A percentile compares a stretch with the other conserved stretches of the same genome.
Evolutionary conservation across 2,797 vertebrate species (phyloP).

Genomic region (Peromyscus melanophrys): DNA sequence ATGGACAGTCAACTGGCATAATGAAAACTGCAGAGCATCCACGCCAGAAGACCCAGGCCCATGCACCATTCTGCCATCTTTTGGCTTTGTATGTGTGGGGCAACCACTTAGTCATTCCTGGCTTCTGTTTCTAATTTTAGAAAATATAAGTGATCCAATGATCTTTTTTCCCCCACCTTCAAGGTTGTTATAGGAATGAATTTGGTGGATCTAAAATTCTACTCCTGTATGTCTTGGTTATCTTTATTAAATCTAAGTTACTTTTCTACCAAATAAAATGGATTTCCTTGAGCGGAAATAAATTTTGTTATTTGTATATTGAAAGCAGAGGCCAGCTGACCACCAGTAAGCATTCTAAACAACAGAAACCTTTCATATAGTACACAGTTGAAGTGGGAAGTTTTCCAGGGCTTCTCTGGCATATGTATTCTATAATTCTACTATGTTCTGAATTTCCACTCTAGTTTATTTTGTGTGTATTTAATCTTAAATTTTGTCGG

Average conservation of each 20-base stretch:
- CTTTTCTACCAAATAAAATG: not conserved
- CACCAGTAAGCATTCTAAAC: not conserved
- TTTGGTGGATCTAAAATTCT: not conserved
- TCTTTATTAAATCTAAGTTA: slow-evolving; percentile 19
- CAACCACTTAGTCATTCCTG: not conserved
- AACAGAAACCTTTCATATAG: not conserved
- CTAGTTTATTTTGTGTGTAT: not conserved
- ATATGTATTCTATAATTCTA: not conserved
- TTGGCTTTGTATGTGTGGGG: not conserved
- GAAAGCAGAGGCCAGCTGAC: slow-evolving; percentile 13
- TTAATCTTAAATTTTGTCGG: not conserved
- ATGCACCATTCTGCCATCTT: not conserved
- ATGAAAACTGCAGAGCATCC: not conserved
- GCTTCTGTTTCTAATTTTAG: slow-evolving; percentile 8
- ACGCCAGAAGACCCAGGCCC: not conserved
- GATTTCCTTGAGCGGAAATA: slow-evolving; percentile 30
- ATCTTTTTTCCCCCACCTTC: not conserved
- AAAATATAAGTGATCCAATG: slow-evolving; percentile 3
- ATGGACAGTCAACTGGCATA: not conserved
- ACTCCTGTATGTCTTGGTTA: not conserved
- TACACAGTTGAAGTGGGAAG: slow-evolving; percentile 1
- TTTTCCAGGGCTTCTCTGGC: not conserved
- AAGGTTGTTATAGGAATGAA: not conserved
- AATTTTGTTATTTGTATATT: not conserved
- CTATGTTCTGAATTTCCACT: slow-evolving; percentile 12